Evolutionary conservation across 2,888 invertebrate genomes (phyloP), one percentile per base, ranked within the genome.

Genomic region (Dromius quadrimaculatus): DNA sequence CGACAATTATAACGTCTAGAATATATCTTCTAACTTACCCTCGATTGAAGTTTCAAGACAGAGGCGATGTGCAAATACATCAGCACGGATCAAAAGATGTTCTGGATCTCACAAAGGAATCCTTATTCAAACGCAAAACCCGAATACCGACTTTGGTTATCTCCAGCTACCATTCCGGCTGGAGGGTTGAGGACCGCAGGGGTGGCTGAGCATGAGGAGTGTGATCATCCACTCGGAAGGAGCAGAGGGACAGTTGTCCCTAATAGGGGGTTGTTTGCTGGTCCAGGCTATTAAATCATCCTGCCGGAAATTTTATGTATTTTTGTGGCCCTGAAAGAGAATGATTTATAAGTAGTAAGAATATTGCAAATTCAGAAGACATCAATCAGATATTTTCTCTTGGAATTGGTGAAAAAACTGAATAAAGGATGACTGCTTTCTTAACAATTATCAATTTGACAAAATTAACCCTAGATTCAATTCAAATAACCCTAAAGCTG

Each of bases 121-220:
- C 76, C 78, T 79, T 78, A 79, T 80, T 79, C 80, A 79, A 78
- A 79, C 78, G 79, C 78, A 78, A 79, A 79, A 79, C 79, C 79
- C 79, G 80, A 81, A 80, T 81, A 79, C 79, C 79, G 80, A 80
- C 80, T 81, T 81, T 75, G 79, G 79, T 80, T 80, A 80, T 81
- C 80, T 80, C 73, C 15, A 43, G 57, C 47, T 43, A 43, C 69
- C 65, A 69, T 50, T 43, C 64, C 61, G 34, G n/a, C n/a, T n/a
- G n/a, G 71, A 11, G 19, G 47, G 15, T 15, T 13, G 41, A 15
- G 28, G 28, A 5, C 4, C 4, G 28, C 3, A 15, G 41, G 41
- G 41, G 41, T 41, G 41, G 15, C 15, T 13, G 28, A 15, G 41
- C 13, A 17, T 41, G 41, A 38, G 38, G 38, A 47, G 22, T 23